A percentile compares a stretch with the other conserved stretches of the same genome.
phyloP scores from a whole-genome alignment of 1,140 invertebrate genomes.

The Leucophenga varia region DNA sequence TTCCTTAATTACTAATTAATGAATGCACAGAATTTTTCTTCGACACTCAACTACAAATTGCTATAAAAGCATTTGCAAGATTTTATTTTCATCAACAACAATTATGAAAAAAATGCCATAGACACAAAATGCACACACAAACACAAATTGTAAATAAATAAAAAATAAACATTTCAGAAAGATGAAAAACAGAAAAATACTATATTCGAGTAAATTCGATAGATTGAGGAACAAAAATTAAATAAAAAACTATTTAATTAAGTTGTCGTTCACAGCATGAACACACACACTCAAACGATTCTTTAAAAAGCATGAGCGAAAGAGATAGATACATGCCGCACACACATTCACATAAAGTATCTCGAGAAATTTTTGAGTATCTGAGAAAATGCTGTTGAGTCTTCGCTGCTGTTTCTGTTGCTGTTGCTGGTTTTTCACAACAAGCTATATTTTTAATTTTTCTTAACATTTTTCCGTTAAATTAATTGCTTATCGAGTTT shows the following conservation, averaged over 20 bases:
- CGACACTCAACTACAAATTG: slow-evolving; percentile 51
- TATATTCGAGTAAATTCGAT: no score
- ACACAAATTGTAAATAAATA: slow-evolving; percentile 27
- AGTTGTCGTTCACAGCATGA: slow-evolving; percentile 53
- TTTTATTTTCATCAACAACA: slow-evolving; percentile 12
- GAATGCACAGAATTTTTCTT: slow-evolving; percentile 51
- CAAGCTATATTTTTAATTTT: no score
- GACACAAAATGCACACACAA: not conserved
- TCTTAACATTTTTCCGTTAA: no score
- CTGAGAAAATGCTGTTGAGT: no score
- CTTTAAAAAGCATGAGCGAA: slow-evolving; percentile 4
- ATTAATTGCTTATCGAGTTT: no score
- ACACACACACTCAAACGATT: slow-evolving; percentile 37
- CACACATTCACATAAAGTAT: no score
- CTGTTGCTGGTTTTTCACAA: no score
- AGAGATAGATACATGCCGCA: not conserved
- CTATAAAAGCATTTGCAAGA: slow-evolving; percentile 36
- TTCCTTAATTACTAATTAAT: slow-evolving; percentile 46
- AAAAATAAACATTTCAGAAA: slow-evolving; percentile 27
- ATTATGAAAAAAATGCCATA: slow-evolving; percentile 5
- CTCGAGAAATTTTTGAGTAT: no score
- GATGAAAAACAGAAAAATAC: slow-evolving; percentile 14
- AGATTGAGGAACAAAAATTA: no score
- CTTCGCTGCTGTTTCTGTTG: no score
- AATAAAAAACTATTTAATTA: slow-evolving; percentile 40